Evolutionary conservation across 2,797 vertebrate species (phyloP).

Genomic region (Gallinago nigripennis): DNA sequence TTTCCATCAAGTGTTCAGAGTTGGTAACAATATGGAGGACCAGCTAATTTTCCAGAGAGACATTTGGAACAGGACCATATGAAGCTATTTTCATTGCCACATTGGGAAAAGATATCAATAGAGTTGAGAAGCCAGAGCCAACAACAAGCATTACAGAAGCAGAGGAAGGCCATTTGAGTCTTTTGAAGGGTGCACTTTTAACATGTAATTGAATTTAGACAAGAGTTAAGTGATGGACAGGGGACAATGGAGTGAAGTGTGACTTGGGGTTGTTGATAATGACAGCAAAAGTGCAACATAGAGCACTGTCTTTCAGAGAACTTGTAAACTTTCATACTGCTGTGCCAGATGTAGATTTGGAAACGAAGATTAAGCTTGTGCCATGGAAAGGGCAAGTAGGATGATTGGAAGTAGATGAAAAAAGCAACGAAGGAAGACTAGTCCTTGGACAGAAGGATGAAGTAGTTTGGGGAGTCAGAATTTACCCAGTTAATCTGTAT

Average conservation of each 20-base stretch:
- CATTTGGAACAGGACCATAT: neutral
- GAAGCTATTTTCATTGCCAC: neutral
- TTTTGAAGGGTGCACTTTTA: neutral
- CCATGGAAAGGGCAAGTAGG: neutral
- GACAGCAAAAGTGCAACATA: neutral
- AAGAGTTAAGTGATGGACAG: neutral
- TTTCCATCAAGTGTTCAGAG: neutral
- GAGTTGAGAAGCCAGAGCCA: neutral
- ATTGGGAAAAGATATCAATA: neutral
- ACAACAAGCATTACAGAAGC: neutral
- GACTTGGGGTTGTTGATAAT: neutral
- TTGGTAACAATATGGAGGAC: neutral
- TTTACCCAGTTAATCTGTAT: neutral
- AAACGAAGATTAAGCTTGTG: neutral
- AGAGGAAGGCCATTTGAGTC: neutral
- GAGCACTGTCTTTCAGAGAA: neutral
- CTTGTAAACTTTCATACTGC: neutral
- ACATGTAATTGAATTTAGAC: neutral
- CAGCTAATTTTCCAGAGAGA: neutral
- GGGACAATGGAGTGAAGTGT: neutral
- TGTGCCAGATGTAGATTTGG: neutral
- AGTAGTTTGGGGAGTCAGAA: neutral
- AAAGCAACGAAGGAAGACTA: neutral
- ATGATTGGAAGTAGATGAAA: neutral
- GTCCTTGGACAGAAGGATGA: neutral